Evolutionary conservation across 2,888 invertebrate genomes (phyloP).

Genomic region (Drosophila paracracens): DNA sequence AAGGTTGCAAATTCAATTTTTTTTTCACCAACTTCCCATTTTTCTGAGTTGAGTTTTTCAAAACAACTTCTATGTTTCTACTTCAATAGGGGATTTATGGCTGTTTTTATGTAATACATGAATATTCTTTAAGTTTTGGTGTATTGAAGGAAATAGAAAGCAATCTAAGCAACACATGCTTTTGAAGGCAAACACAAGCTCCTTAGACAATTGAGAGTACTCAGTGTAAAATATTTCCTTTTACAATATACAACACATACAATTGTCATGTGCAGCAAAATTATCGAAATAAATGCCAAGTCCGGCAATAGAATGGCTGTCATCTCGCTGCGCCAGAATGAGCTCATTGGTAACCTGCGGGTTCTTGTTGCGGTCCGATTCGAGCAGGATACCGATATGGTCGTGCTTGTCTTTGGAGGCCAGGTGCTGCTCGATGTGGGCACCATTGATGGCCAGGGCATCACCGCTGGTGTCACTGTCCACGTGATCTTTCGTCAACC

Average conservation of each 20-base stretch:
- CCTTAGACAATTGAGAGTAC: not conserved
- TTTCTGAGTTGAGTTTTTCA: not conserved
- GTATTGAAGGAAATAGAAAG: not conserved
- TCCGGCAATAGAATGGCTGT: slow-evolving; percentile 24
- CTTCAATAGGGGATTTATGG: not conserved
- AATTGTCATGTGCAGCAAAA: slow-evolving; percentile 26
- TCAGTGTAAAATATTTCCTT: slow-evolving; percentile 9
- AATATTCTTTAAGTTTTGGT: not conserved
- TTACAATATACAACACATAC: slow-evolving; percentile 12
- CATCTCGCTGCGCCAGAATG: slow-evolving; percentile 59
- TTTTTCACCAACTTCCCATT: too few relatives aligned
- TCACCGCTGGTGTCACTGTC: slow-evolving; percentile 62
- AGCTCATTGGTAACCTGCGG: slow-evolving; percentile 61
- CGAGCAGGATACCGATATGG: slow-evolving; percentile 39
- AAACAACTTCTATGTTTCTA: not conserved
- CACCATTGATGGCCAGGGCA: slow-evolving; percentile 61
- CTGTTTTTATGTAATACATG: not conserved
- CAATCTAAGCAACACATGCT: not conserved
- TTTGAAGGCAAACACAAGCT: not conserved
- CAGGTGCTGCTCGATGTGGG: slow-evolving; percentile 58
- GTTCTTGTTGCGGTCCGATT: slow-evolving; percentile 64
- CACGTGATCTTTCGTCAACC: slow-evolving; percentile 54
- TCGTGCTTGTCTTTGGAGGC: slow-evolving; percentile 61
- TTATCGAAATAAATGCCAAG: slow-evolving; percentile 64
- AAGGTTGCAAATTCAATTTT: not conserved